phyloP scores from a whole-genome alignment of 2,113 vertebrate genomes.

The Narcine bancroftii region DNA sequence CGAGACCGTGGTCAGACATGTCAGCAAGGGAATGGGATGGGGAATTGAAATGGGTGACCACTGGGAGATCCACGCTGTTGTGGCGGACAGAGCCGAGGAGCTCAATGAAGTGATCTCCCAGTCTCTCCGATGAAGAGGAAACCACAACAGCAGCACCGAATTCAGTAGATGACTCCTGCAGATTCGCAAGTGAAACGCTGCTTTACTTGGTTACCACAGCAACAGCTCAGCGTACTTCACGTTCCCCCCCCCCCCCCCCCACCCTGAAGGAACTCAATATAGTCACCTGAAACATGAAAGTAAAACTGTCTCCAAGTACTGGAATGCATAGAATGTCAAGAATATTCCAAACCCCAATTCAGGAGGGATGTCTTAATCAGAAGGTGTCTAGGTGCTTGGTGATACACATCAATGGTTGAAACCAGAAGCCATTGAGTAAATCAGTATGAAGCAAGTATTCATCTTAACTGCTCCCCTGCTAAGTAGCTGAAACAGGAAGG shows the following conservation, averaged over 20 bases:
- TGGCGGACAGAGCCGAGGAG: too few relatives aligned
- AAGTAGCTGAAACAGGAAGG: not conserved
- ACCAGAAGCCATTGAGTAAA: not conserved
- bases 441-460: not conserved
- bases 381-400: not conserved
- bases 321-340: not conserved
- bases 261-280: not conserved
- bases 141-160: too few relatives aligned
- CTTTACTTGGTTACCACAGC: not conserved
- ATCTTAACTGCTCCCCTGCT: constrained; percentile 1
- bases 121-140: too few relatives aligned
- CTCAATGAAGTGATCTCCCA: too few relatives aligned
- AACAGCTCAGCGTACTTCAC: not conserved
- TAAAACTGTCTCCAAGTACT: not conserved
- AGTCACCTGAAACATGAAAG: not conserved
- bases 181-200: too few relatives aligned
- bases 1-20: too few relatives aligned
- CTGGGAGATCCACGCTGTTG: too few relatives aligned
- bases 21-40: too few relatives aligned
- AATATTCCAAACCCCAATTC: not conserved
- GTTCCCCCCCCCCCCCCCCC: too few relatives aligned
- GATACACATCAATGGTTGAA: not conserved
- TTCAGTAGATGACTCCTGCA: too few relatives aligned
- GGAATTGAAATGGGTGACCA: too few relatives aligned
- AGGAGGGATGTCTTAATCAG: not conserved